These are phyloP conservation scores for Cheilosia vernalis DNA, from an alignment of 2,888 invertebrate species.

Conservation along the genomic window DNA sequence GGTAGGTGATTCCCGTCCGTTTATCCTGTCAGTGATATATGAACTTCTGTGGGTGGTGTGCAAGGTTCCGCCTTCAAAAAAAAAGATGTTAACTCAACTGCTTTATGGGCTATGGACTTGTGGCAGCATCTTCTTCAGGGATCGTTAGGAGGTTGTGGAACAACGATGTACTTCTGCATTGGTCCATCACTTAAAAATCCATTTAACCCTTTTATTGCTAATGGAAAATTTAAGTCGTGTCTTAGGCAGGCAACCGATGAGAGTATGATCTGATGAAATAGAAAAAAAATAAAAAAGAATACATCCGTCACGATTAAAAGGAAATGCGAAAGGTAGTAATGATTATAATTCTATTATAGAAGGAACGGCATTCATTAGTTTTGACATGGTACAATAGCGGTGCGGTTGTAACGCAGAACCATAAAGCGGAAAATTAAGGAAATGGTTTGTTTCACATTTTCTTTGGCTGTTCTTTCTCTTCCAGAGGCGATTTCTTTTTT, in stretches of 20 bases:
- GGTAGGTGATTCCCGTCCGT: constrained; percentile 27
- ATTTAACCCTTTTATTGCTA: constrained; percentile 56
- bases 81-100: constrained; percentile 14
- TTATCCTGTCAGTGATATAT: constrained; percentile 52
- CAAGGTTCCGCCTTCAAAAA: constrained; percentile 21
- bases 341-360: constrained; percentile 43
- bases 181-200: constrained; percentile 35
- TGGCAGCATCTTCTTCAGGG: constrained; percentile 31
- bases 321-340: constrained; percentile 38
- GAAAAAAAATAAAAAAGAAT: background rate
- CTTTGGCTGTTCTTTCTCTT: background rate
- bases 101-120: background rate
- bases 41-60: constrained; percentile 36
- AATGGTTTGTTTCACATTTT: constrained; percentile 18
- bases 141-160: constrained; percentile 7
- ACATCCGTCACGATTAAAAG: constrained; percentile 41
- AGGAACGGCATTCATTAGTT: constrained; percentile 53
- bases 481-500: background rate
- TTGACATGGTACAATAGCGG: constrained; percentile 42
- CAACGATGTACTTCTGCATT: constrained; percentile 9
- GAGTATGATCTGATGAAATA: background rate
- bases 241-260: constrained; percentile 22
- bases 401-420: constrained; percentile 25
- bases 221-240: constrained; percentile 34
- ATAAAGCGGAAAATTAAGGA: constrained; percentile 43